Evolutionary conservation across 2,113 vertebrate genomes (phyloP).

Genomic region (Tragulus kanchil): DNA sequence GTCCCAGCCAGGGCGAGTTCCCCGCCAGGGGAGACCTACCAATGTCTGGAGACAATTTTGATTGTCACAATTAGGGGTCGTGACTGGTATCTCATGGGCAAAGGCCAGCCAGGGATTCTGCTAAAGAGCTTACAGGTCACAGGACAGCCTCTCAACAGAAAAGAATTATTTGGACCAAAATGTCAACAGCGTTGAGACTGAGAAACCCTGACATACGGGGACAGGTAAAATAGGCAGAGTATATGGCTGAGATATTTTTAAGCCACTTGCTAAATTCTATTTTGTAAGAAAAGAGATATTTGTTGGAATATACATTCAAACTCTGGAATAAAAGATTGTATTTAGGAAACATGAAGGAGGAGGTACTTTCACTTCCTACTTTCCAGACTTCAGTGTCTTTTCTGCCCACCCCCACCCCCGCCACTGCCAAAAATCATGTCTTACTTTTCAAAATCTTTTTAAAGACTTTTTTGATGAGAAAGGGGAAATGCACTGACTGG

Average conservation of each 20-base stretch:
- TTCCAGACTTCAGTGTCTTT: not conserved
- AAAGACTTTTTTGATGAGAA: not conserved
- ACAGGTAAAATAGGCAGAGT: not conserved
- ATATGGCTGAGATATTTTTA: not conserved
- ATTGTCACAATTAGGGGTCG: not conserved
- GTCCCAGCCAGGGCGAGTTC: not conserved
- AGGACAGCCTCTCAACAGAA: not conserved
- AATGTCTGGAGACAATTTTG: not conserved
- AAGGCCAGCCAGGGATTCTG: not conserved
- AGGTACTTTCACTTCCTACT: conserved; percentile 19
- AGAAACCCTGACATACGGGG: not conserved
- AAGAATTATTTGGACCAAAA: not conserved
- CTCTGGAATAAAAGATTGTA: not conserved
- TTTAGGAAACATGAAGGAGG: not conserved
- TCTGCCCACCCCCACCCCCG: not conserved
- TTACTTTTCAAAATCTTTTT: conserved; percentile 18
- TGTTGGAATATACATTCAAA: not conserved
- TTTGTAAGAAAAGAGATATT: not conserved
- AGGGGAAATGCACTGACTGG: not conserved
- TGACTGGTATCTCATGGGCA: not conserved
- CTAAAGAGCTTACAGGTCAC: not conserved
- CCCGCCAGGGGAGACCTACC: not conserved
- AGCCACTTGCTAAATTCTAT: not conserved
- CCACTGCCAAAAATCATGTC: not conserved
- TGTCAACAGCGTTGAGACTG: not conserved